Base-by-base conservation (phyloP, 2,888 invertebrate genomes). In the Amiota communis region DNA sequence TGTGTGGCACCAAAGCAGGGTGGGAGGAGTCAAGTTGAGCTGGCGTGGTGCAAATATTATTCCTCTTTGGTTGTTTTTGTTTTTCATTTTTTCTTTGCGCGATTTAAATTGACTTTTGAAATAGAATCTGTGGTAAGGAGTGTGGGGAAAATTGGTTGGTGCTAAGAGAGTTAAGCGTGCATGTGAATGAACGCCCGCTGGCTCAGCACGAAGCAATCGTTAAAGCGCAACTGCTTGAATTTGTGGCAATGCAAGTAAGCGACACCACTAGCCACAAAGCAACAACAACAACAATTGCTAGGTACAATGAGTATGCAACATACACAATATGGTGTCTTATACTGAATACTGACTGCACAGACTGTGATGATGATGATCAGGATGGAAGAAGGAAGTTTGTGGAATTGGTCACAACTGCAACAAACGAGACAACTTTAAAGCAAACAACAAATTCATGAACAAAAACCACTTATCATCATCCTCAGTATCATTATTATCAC, bases 201-300 rank as follows among this genome's bases (percentile, higher is more conserved):
- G 17, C 17, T 15, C 59, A 59, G 20, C 53, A 53, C 59, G 20
- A 20, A 59, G 17, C 10, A 9, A 9, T 17, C 17, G 20, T 15
- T 17, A 20, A 15, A 59, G 59, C 15, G 59, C 17, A 17, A 11
- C 59, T 59, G 59, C 23, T 15, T 20, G 59, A 8, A 59, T 59
- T 15, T 17, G 59, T 59, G 59, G 59, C 20, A 20, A 20, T 59
- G 59, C 59, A 15, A 15, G 11, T 36, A 36, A 36, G 36, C 36
- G 36, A 36, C 36, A 36, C 36, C 36, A 36, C 36, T n/a, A 4
- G 8, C 53, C 12, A 51, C 12, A 75, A 74, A 75, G 57, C 71
- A 59, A 75, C 75, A 72, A 74, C 75, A 71, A 76, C n/a, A n/a
- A n/a, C n/a, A n/a, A 23, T 61, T 49, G 49, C 36, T 20, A 74